Percentiles rank a stretch among this genome's conserved stretches.
Conservation (phyloP, 2,113 vertebrate species). For the Dipodomys stephensi region DNA sequence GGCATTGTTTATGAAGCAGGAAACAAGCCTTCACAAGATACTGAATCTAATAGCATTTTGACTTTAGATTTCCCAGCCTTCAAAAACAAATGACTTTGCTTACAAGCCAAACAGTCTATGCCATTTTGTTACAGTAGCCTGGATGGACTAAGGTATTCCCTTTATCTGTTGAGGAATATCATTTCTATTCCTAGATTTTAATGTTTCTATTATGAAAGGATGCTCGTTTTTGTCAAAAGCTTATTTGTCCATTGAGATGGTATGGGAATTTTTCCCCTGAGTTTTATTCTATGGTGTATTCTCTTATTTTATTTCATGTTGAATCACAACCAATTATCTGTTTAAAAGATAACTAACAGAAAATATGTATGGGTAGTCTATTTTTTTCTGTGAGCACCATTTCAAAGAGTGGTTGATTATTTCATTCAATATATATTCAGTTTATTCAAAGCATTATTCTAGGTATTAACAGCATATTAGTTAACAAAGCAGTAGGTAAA, state of each 20-base stretch:
- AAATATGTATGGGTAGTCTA: slow-evolving; percentile 16
- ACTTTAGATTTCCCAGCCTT: not conserved
- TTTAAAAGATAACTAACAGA: slow-evolving; percentile 16
- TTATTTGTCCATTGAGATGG: not conserved
- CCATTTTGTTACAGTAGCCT: not conserved
- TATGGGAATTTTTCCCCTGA: not conserved
- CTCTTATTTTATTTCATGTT: slow-evolving; percentile 18
- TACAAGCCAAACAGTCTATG: not conserved
- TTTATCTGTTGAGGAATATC: not conserved
- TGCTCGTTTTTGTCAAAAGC: not conserved
- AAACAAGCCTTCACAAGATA: not conserved
- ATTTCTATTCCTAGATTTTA: not conserved
- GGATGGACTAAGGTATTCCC: not conserved
- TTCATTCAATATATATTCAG: slow-evolving; percentile 22
- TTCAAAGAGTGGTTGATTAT: slow-evolving; percentile 5
- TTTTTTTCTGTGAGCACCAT: not conserved
- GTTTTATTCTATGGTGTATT: not conserved
- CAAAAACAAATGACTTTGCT: not conserved
- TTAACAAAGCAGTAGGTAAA: not conserved
- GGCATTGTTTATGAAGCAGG: not conserved
- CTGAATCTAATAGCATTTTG: not conserved
- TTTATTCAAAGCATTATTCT: not conserved
- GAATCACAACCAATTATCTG: slow-evolving; percentile 11
- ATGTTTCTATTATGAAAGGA: not conserved
- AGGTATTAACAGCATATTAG: not conserved